A percentile compares a stretch with the other conserved stretches of the same genome.
Conservation (phyloP, 2,113 vertebrate species). For the Zosterops hypoxanthus region DNA sequence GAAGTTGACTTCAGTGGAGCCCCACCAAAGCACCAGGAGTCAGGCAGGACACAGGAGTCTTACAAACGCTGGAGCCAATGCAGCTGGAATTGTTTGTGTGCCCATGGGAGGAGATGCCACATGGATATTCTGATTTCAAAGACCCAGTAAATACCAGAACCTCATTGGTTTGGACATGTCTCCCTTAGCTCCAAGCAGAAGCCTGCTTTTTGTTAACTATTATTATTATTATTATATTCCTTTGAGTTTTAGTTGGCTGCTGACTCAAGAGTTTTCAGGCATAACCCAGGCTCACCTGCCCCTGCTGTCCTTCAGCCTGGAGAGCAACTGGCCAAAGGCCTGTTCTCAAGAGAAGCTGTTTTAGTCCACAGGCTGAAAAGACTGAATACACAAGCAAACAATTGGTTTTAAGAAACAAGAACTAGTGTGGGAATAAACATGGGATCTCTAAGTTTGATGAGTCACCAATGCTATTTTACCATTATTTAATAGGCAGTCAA, state of each 20-base stretch:
- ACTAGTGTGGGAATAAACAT: not conserved
- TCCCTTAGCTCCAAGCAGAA: not conserved
- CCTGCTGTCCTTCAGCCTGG: not conserved
- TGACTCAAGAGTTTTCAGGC: not conserved
- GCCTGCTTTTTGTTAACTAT: not conserved
- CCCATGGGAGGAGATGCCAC: not conserved
- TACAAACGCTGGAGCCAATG: not conserved
- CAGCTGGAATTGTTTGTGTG: accelerated
- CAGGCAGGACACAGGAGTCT: not conserved
- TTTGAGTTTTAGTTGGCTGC: not conserved
- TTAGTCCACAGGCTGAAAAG: not conserved
- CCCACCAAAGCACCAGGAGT: not conserved
- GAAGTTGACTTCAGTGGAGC: not conserved
- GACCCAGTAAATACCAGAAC: not conserved
- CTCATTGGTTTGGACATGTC: accelerated
- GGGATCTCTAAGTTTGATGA: not conserved
- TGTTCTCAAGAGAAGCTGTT: not conserved
- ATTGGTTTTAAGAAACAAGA: not conserved
- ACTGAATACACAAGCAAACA: not conserved
- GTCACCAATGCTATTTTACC: not conserved
- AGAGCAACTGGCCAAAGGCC: not conserved
- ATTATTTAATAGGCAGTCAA: not conserved
- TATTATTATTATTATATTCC: not conserved
- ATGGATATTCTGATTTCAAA: not conserved
- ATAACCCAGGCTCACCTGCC: not conserved